These are phyloP conservation scores for Poeciliopsis infans DNA, from an alignment of 2,797 vertebrate species.

Conservation along the genomic window DNA sequence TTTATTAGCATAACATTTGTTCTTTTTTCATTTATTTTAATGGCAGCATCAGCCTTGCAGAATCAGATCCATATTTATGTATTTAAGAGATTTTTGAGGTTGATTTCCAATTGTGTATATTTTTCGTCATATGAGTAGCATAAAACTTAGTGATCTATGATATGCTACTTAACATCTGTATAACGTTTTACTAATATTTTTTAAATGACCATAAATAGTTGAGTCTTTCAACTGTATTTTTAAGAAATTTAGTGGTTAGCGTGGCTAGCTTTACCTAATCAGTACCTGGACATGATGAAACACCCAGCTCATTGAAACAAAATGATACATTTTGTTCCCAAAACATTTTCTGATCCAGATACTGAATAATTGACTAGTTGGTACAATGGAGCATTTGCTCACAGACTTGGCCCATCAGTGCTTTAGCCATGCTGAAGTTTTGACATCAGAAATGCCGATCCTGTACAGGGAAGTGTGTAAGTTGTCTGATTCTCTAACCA, in stretches of 20 bases:
- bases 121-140: not conserved
- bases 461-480: not conserved
- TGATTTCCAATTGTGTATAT: not conserved
- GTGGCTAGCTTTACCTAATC: not conserved
- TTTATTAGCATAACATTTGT: not conserved
- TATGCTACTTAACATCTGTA: not conserved
- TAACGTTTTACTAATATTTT: not conserved
- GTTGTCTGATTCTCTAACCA: not conserved
- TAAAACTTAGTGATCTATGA: too few species aligned
- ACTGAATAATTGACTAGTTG: not conserved
- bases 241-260: not conserved
- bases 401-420: not conserved
- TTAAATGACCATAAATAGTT: not conserved
- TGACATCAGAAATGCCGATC: not conserved
- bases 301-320: conserved; percentile 72
- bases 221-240: not conserved
- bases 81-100: not conserved
- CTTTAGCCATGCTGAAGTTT: not conserved
- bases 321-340: conserved; percentile 73
- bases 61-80: not conserved
- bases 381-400: not conserved
- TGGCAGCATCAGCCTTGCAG: not conserved
- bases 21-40: not conserved
- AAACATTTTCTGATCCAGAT: conserved; percentile 72
- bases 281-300: conserved; percentile 71